phyloP scores from a whole-genome alignment of 53 echinoderm and acorn worm species.

The Mesocentrotus franciscanus region DNA sequence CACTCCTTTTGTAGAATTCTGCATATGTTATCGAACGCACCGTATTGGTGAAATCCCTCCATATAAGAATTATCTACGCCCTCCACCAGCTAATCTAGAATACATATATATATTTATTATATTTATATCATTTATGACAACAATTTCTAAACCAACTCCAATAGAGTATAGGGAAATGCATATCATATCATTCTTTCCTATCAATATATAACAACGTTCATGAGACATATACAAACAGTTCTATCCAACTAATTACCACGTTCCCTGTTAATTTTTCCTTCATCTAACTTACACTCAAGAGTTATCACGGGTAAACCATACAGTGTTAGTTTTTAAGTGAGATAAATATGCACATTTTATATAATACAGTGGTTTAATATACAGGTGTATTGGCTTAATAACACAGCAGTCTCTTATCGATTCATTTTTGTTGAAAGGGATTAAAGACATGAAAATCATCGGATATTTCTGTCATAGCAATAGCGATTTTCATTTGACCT shows the following conservation, averaged over 20 bases:
- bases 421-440: not conserved
- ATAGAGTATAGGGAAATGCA: not conserved
- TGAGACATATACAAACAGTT: not conserved
- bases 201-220: not conserved
- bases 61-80: not conserved
- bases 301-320: not conserved
- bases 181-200: not conserved
- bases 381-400: too few relatives aligned
- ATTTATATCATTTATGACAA: constrained; percentile 9
- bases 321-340: not conserved
- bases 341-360: not conserved
- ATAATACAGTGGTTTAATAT: not conserved
- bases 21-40: not conserved
- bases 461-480: not conserved
- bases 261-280: not conserved
- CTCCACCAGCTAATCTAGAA: not conserved
- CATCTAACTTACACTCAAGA: not conserved
- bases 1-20: not conserved
- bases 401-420: too few relatives aligned
- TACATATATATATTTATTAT: not conserved
- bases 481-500: not conserved
- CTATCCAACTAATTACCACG: not conserved
- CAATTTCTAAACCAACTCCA: not conserved
- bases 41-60: not conserved
- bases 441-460: not conserved